phyloP scores from a whole-genome alignment of 2,888 invertebrate genomes.

The Cephus nigrinus region DNA sequence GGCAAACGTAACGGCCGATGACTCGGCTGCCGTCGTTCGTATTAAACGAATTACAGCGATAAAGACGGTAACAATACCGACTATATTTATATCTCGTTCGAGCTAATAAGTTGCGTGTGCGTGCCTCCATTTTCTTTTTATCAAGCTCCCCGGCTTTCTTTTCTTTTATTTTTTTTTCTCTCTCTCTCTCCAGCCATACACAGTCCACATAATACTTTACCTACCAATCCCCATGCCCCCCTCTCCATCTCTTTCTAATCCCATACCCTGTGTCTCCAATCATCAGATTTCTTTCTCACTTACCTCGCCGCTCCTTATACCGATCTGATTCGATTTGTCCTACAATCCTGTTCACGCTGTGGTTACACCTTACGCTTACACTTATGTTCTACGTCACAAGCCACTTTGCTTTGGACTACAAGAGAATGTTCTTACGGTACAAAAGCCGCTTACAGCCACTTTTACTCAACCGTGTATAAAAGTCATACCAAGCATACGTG shows the following conservation, averaged over 20 bases:
- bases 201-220: neutral
- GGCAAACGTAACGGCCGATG: neutral
- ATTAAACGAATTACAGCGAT: constrained; percentile 58
- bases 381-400: neutral
- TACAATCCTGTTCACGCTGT: constrained; percentile 44
- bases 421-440: neutral
- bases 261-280: neutral
- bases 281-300: neutral
- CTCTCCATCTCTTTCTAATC: constrained; percentile 12
- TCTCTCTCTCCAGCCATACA: constrained; percentile 8
- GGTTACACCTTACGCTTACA: constrained; percentile 36
- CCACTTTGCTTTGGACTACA: neutral
- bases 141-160: constrained; percentile 15
- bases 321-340: constrained; percentile 50
- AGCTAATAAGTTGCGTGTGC: constrained; percentile 4
- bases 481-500: neutral
- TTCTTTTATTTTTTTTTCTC: constrained; percentile 27
- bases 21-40: constrained; percentile 32
- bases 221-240: constrained; percentile 4
- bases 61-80: constrained; percentile 35
- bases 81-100: constrained; percentile 22
- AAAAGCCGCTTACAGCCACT: neutral
- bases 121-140: neutral
- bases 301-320: constrained; percentile 1
- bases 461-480: neutral